Conservation (phyloP, 2,888 invertebrate species). For the Drosophila anomalata region DNA sequence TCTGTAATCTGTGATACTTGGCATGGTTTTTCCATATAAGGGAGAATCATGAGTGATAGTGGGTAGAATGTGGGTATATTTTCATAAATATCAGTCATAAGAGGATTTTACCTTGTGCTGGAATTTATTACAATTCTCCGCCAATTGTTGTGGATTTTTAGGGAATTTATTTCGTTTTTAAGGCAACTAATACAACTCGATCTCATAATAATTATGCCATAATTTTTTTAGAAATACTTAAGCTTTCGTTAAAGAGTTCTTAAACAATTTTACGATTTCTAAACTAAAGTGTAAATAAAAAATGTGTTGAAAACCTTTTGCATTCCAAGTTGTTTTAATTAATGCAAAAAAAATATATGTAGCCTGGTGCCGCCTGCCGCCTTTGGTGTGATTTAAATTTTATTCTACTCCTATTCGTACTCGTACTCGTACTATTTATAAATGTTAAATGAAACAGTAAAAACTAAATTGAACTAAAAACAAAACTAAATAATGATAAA, state of each 20-base stretch:
- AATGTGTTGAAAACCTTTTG: constrained; percentile 71
- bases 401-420: constrained; percentile 19
- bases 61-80: neutral
- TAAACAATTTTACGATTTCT: constrained; percentile 25
- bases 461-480: constrained; percentile 27
- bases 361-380: constrained; percentile 74
- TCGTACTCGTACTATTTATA: constrained; percentile 46
- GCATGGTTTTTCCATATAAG: constrained; percentile 6
- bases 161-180: constrained; percentile 14
- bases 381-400: constrained; percentile 70
- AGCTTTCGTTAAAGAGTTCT: constrained; percentile 41
- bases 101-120: constrained; percentile 1
- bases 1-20: constrained; percentile 26
- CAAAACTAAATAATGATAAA: constrained; percentile 46
- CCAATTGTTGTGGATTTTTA: neutral
- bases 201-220: constrained; percentile 33
- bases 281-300: constrained; percentile 51
- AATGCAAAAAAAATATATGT: constrained; percentile 53
- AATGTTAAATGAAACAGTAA: constrained; percentile 43
- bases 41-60: neutral
- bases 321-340: constrained; percentile 78
- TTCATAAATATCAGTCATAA: neutral
- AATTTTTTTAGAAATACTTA: constrained; percentile 62
- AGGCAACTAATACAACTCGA: constrained; percentile 11
- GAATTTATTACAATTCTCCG: constrained; percentile 4